Evolutionary conservation across 2,888 invertebrate species (phyloP), one percentile per base, ranked within the genome.

Genomic region (Desoria tigrina): DNA sequence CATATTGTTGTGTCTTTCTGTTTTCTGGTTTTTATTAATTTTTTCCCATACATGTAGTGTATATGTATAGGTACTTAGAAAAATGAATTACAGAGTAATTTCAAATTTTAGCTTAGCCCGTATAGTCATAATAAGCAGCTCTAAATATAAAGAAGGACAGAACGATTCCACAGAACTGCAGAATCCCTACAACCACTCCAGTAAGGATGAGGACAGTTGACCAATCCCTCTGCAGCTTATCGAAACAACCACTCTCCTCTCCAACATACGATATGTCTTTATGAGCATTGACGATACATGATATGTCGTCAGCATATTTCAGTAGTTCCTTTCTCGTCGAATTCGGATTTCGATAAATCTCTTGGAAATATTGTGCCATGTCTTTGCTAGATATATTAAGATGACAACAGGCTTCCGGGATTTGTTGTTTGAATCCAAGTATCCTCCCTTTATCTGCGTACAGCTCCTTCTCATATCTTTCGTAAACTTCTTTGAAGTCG

Each of bases 101-200:
- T n/a, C n/a, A n/a, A n/a, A n/a, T n/a, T n/a, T 32, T 32, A 32
- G 4, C 32, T 11, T 32, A 32, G 11, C 32, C 11, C 32, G 11
- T 32, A n/a, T 45, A 42, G 32, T 59, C 49, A 16, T 49, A 27
- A 49, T 27, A 59, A 7, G 56, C 45, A 18, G 56, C 50, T 62
- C 56, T 62, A 56, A 62, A 62, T 9, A 56, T 53, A 56, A 62
- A 62, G 6, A 56, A 1, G 7, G 62, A 62, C 21, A 62, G 56
- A 3, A 56, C 56, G 27, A 62, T 45, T 1, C 62, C 62, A 49
- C 62, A 55, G 2, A 56, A 24, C 23, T 62, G 62, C 4, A 62
- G 28, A 14, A 56, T 45, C 24, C 55, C 62, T 11, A 62, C 16
- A 23, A 62, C 39, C 28, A 62, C 62, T n/a, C 53, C 23, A 24